Percentiles rank a stretch among this genome's conserved stretches.
Conservation (phyloP, 2,888 invertebrate genomes). For the Eilema depressum region DNA sequence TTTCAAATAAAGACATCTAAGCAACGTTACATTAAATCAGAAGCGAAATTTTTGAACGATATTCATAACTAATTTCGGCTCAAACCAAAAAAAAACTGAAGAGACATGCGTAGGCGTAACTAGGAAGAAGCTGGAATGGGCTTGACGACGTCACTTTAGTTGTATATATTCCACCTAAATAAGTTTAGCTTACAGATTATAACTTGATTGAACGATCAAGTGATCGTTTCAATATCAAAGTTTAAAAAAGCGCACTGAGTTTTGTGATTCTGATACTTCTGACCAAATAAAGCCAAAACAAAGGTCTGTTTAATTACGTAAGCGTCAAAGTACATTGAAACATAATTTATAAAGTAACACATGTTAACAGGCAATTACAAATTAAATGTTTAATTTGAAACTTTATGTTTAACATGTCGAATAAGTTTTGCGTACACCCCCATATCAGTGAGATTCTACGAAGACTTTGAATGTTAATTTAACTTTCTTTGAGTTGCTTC, state of each 20-base stretch:
- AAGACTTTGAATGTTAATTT: slow-evolving; percentile 35
- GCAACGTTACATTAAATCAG: no score
- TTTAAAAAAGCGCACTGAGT: background rate
- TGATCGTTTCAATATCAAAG: background rate
- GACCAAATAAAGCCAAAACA: background rate
- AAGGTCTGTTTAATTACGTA: background rate
- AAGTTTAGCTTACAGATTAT: background rate
- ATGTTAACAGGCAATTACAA: slow-evolving; percentile 39
- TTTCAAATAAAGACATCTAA: no score
- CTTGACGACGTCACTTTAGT: no score
- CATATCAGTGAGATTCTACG: slow-evolving; percentile 29
- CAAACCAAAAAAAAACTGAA: no score
- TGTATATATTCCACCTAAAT: slow-evolving; percentile 14
- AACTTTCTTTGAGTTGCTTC: slow-evolving; percentile 31
- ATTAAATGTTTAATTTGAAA: slow-evolving; percentile 44
- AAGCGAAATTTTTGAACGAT: no score
- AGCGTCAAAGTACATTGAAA: slow-evolving; percentile 11
- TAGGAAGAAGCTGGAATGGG: no score
- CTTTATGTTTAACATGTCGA: slow-evolving; percentile 34
- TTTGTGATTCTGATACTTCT: background rate
- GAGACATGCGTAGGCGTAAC: no score
- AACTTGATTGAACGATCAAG: background rate
- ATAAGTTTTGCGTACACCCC: slow-evolving; percentile 37
- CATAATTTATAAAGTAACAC: slow-evolving; percentile 23
- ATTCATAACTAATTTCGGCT: no score